Conservation (phyloP, 2,797 vertebrate species). For the Esox masquinongy region DNA sequence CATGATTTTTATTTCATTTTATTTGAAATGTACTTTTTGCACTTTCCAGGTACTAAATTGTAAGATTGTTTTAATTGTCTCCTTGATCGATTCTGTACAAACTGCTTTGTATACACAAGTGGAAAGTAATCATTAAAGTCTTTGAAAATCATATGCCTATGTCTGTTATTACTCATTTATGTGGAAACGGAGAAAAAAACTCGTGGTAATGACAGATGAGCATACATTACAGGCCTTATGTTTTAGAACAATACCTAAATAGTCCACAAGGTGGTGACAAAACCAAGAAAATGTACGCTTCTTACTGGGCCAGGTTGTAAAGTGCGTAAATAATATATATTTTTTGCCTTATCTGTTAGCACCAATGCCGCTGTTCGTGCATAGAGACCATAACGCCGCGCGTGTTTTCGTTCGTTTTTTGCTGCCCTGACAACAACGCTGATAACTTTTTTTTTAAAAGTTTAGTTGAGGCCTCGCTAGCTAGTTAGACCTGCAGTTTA, state of each 20-base stretch:
- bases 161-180: not conserved
- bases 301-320: not conserved
- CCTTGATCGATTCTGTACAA: constrained; percentile 88
- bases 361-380: no score
- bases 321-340: no score
- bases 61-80: constrained; percentile 87
- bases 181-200: no score
- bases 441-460: not conserved
- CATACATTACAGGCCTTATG: not conserved
- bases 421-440: constrained; percentile 8
- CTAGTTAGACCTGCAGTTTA: not conserved
- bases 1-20: constrained; percentile 86
- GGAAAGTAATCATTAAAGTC: constrained; percentile 81
- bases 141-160: constrained; percentile 53
- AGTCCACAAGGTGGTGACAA: not conserved
- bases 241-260: not conserved
- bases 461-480: no score
- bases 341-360: no score
- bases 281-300: not conserved
- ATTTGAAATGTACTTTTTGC: constrained; percentile 84
- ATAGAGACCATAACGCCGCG: not conserved
- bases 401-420: constrained; percentile 11
- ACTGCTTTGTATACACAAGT: constrained; percentile 86
- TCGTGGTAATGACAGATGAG: no score
- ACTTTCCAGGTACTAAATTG: constrained; percentile 93